Base-by-base conservation (phyloP, 2,888 invertebrate species). In the Hedychridium roseum region DNA sequence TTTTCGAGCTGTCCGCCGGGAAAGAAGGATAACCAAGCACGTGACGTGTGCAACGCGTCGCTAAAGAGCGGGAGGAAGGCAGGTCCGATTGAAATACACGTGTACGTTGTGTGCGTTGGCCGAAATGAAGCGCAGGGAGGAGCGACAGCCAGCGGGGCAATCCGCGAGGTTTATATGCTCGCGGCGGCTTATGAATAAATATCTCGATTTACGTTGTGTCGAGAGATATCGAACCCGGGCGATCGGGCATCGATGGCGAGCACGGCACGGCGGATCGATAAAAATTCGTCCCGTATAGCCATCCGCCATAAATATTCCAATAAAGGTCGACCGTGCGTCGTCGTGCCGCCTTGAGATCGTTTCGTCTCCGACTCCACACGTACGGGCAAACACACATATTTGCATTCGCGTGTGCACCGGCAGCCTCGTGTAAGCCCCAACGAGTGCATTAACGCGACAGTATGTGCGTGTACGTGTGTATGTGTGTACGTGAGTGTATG, bases 191-290 rank as follows among this genome's bases (percentile, higher is more conserved):
- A 73, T 71, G 71, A 71, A 73, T 72, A 74, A 72, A 70, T 73
- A 73, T 71, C 63, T 59, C 60, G 60, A 70, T 67, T 69, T 70
- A 64, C 64, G 62, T 57, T 59, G 57, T 52, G n/a, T n/a, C n/a
- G 43, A 43, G 56, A 55, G 55, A 65, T 54, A 67, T 61, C 67
- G 57, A 68, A 59, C 41, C 50, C 51, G 36, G 53, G 31, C 34
- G 26, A 58, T 52, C 54, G 57, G 50, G 48, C 54, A 61, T 65
- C 62, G 62, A 58, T 46, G 57, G 58, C 54, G 43, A 52, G 61
- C 58, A 58, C 57, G 53, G 63, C 59, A 66, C 67, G 70, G 70
- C 70, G 70, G 71, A 75, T 74, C 74, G 66, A 76, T 76, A 71
- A 68, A 73, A 72, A 73, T 73, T 70, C 70, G 65, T 66, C 57